Base-by-base conservation (phyloP, 2,888 invertebrate species). In the Sarcophaga carnaria region DNA sequence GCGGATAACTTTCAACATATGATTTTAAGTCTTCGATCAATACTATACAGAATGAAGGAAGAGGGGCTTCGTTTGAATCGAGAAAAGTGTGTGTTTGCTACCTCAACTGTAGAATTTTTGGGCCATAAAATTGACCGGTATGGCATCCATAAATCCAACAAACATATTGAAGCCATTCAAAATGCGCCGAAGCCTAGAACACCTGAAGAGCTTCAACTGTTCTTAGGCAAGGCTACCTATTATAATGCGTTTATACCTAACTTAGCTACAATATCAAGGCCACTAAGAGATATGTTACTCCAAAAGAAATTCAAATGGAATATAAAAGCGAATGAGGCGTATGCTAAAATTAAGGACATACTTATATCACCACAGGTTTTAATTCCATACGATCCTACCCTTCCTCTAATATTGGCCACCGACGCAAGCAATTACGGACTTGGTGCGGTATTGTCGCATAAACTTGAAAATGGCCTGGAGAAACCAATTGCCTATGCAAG, bases 351-450 rank as follows among this genome's bases (percentile, higher is more conserved):
- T 20, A 20, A 20, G 20, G 20, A 20, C 5, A 47, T 63, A 25
- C 17, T 84, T 5, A 75, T 84, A 20, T 79, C 75, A 2, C 79
- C 76, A 6, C 71, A 80, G 11, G 80, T 85, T 11, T 59, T 80
- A 60, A 80, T 27, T 1, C 76, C 80, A 11, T 80, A 76, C 17
- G 64, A 84, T n/a, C 79, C 80, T 3, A 8, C 47, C 0, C 25
- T 76, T 59, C 63, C 81, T 20, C 22, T 80, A n/a, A 49, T 75
- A 20, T 64, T 83, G n/a, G 74, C 54, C 4, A 83, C 79, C 0
- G 79, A 83, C n/a, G 75, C 80, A 2, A 84, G 84, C 37, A 74
- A 71, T 11, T 37, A 14, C 2, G 66, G 80, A 6, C 22, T 20
- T 20, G 20, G 20, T 20, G 20, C 20, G 20, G 20, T 20, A 20